Percentiles rank a stretch among this genome's conserved stretches.
These are phyloP conservation scores for Oscheius sp. DNA, from an alignment of 2,888 invertebrate genomes.

Conservation along the genomic window DNA sequence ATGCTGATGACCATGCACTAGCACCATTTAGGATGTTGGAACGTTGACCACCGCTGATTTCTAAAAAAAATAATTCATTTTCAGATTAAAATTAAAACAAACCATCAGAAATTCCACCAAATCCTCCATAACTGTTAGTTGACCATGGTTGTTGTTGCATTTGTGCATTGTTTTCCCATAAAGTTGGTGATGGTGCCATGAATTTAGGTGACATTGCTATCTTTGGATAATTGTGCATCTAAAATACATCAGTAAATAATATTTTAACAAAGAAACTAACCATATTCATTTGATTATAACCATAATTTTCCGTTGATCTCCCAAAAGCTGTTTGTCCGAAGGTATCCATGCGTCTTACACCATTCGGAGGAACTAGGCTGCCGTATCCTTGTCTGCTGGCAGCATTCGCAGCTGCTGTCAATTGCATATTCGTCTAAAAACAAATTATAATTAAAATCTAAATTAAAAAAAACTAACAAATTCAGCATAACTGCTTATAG, in stretches of 20 bases:
- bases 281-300: constrained; percentile 19
- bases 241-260: neutral
- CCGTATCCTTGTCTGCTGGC: constrained; percentile 20
- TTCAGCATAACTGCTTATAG: constrained; percentile 35
- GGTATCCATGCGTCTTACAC: constrained; percentile 2
- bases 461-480: constrained; percentile 10
- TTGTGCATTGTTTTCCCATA: constrained; percentile 8
- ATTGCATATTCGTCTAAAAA: constrained; percentile 17
- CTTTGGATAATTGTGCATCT: constrained; percentile 33
- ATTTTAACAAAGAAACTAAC: neutral
- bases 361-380: constrained; percentile 19
- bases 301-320: constrained; percentile 17
- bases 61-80: neutral
- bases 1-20: constrained; percentile 35
- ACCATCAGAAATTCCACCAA: constrained; percentile 16
- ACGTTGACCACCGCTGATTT: constrained; percentile 8
- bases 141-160: constrained; percentile 33
- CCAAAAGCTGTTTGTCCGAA: constrained; percentile 23
- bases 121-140: constrained; percentile 25
- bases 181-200: constrained; percentile 22
- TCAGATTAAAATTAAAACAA: neutral
- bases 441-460: neutral
- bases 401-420: constrained; percentile 6
- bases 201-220: constrained; percentile 15
- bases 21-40: constrained; percentile 34